Evolutionary conservation across 2,797 vertebrate species (phyloP).

Genomic region (Ctenosaura bakeri): DNA sequence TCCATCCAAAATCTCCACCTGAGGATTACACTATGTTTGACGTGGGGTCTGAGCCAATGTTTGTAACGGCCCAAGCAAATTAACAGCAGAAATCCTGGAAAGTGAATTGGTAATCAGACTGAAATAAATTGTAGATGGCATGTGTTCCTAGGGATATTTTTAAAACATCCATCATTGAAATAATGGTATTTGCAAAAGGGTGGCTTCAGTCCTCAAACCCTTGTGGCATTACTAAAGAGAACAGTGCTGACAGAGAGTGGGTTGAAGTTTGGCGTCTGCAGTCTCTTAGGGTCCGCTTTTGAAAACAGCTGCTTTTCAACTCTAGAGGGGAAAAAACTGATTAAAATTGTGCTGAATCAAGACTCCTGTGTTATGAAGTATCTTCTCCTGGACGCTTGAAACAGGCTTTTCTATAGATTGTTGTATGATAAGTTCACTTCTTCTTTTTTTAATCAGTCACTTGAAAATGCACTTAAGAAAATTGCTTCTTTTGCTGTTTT

Average conservation of each 20-base stretch:
- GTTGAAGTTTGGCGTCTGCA: slow-evolving; percentile 11
- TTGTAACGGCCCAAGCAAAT: background rate
- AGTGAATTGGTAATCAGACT: background rate
- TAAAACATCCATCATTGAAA: background rate
- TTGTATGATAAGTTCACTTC: slow-evolving; percentile 65
- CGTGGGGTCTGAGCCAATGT: no score
- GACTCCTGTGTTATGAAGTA: slow-evolving; percentile 71
- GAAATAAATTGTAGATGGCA: background rate
- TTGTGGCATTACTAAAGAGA: background rate
- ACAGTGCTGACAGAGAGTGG: background rate
- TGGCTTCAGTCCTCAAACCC: background rate
- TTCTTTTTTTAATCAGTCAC: slow-evolving; percentile 63
- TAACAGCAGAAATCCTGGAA: background rate
- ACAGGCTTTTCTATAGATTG: slow-evolving; percentile 66
- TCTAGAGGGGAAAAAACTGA: slow-evolving; percentile 43
- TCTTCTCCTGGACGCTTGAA: slow-evolving; percentile 71
- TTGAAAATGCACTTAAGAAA: slow-evolving; percentile 76
- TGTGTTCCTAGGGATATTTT: background rate
- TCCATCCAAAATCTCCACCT: no score
- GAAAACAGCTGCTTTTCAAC: slow-evolving; percentile 45
- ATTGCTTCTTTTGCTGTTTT: slow-evolving; percentile 78
- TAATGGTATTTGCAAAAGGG: background rate
- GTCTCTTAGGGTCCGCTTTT: slow-evolving; percentile 45
- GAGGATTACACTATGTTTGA: no score
- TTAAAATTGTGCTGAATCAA: slow-evolving; percentile 61